These are phyloP conservation scores for Galemys pyrenaicus DNA, from an alignment of 2,113 vertebrate species.

Conservation along the genomic window DNA sequence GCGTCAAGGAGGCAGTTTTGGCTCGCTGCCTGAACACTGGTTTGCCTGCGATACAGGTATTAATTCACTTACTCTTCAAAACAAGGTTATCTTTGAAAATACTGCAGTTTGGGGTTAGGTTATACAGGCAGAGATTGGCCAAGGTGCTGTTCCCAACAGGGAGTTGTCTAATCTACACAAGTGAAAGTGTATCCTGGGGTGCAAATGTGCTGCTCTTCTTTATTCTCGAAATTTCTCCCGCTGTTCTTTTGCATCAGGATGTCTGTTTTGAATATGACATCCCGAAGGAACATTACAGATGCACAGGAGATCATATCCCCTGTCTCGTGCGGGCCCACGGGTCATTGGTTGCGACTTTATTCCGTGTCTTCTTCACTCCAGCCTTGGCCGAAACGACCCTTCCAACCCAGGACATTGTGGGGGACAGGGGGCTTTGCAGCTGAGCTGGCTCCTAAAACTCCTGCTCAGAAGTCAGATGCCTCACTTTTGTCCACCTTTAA, in stretches of 20 bases:
- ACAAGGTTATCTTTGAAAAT: neutral
- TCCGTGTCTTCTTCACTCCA: neutral
- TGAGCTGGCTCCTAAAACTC: neutral
- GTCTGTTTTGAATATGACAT: neutral
- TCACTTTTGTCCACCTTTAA: neutral
- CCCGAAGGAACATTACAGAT: neutral
- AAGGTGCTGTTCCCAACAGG: neutral
- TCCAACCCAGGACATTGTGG: neutral
- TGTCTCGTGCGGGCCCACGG: fast-evolving
- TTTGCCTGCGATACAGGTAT: neutral
- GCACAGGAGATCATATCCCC: neutral
- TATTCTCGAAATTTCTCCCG: neutral
- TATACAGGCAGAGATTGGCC: neutral
- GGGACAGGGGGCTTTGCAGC: neutral
- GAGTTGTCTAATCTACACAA: no score
- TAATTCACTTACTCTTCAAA: neutral
- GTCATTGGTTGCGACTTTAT: neutral
- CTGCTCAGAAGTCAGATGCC: neutral
- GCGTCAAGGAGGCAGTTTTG: neutral
- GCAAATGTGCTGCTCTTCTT: neutral
- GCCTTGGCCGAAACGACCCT: neutral
- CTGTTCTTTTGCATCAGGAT: neutral
- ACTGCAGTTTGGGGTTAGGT: neutral
- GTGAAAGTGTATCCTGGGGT: no score
- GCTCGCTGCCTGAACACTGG: neutral